Conservation (phyloP, 2,888 invertebrate species). For the Chloroclysta siterata region DNA sequence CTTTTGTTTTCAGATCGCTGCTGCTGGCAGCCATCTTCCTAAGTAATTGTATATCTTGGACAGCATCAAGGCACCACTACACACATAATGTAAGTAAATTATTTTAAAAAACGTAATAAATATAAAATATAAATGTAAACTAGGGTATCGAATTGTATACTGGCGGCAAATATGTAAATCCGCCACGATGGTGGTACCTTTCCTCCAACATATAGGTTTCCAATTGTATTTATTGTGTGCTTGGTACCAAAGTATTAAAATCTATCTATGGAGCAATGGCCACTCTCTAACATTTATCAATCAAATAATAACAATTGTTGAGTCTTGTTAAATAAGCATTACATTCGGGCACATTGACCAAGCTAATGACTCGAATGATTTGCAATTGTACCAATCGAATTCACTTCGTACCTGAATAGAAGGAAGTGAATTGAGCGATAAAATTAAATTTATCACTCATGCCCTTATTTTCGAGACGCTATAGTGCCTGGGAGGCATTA, state of each 20-base stretch:
- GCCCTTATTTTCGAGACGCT: too few species aligned
- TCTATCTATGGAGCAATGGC: background rate
- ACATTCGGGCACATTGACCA: background rate
- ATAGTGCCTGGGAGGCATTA: too few species aligned
- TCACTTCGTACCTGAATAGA: background rate
- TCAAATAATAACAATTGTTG: background rate
- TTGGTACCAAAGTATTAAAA: too few species aligned
- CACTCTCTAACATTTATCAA: background rate
- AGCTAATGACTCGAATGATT: background rate
- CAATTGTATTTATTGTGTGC: too few species aligned
- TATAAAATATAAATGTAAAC: too few species aligned
- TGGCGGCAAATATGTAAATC: too few species aligned
- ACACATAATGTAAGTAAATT: conserved; percentile 74
- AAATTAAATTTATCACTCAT: too few species aligned
- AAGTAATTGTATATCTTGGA: conserved; percentile 80
- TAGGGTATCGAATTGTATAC: too few species aligned
- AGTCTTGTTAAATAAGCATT: background rate
- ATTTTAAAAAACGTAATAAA: too few species aligned
- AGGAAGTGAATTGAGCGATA: too few species aligned
- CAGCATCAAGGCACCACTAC: conserved; percentile 72
- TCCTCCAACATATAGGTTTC: too few species aligned
- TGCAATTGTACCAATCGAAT: conserved; percentile 2
- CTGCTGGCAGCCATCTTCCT: conserved; percentile 75
- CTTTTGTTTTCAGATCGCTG: conserved; percentile 71
- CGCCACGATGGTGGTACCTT: too few species aligned